Evolutionary conservation across 2,797 vertebrate genomes (phyloP), one percentile per base, ranked within the genome.

Genomic region (Neopelma chrysocephalum): DNA sequence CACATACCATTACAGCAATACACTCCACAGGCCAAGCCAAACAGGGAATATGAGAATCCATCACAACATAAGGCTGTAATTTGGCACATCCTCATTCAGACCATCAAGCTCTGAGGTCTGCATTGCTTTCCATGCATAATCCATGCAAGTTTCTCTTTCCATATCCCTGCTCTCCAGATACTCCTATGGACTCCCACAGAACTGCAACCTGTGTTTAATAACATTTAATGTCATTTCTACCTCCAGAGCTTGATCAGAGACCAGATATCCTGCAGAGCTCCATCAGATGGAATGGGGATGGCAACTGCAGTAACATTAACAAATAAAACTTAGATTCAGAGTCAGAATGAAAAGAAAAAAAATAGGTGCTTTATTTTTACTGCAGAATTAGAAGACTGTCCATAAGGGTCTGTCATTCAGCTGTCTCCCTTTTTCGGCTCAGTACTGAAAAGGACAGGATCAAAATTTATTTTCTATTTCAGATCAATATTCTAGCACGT

Each of bases 1-100:
- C 88, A 82, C 89, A 96, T 92, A 93, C 68, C 83, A 95, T 54
- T 65, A 42, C 60, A 96, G 94, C 29, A 91, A 94, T 77, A 87
- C 8, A 8, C 92, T 80, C 62, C 81, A 54, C 89, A 94, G 86
- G 78, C 79, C 68, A 83, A 94, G 86, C 66, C 92, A 95, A 95
- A 76, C 48, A 72, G 89, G 70, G 79, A 94, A 79, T 26, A 92
- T 17, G 25, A 38, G 62, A 84, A 94, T n/a, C 78, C 45, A 69
- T 32, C 18, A 5, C 70, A 94, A 61, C 31, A 69, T 10, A 79
- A 89, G 83, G 92, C 79, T 91, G 61, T 62, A 47, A 89, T 96
- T 42, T 79, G 90, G 90, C 86, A 94, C 51, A 83, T 58, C 56
- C 66, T 73, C 56, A 60, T 36, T 71, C 51, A 82, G 26, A 83